Conservation (phyloP, 2,888 invertebrate species). For the Empis livida region DNA sequence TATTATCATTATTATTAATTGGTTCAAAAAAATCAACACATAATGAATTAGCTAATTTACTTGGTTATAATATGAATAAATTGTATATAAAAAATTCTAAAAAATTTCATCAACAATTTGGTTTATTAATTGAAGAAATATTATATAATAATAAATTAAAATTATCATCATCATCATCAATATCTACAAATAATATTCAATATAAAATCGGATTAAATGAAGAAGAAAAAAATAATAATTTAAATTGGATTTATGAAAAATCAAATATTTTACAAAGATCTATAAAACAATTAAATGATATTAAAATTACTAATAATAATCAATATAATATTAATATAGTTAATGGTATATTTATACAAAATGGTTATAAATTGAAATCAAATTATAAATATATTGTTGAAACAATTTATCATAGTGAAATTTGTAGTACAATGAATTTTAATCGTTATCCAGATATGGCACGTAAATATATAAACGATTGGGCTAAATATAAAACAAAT, state of each 20-base stretch:
- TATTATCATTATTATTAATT: conserved; percentile 51
- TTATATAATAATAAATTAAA: conserved; percentile 3
- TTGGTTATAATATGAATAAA: conserved; percentile 35
- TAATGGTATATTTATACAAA: conserved; percentile 41
- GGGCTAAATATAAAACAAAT: conserved; percentile 41
- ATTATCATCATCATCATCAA: neutral
- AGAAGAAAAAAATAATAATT: conserved; percentile 1
- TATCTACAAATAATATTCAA: neutral
- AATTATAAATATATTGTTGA: conserved; percentile 36
- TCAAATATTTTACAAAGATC: too few species aligned
- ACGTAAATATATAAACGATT: conserved; percentile 37
- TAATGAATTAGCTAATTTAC: conserved; percentile 45
- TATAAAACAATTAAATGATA: neutral
- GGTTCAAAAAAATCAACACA: conserved; percentile 57
- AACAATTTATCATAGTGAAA: conserved; percentile 38
- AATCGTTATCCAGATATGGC: conserved; percentile 27
- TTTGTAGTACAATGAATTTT: conserved; percentile 38
- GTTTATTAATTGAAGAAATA: conserved; percentile 13
- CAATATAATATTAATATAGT: conserved; percentile 28
- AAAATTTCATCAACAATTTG: conserved; percentile 13
- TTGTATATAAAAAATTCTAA: neutral
- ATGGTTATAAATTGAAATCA: conserved; percentile 37
- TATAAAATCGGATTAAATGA: too few species aligned
- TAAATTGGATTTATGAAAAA: too few species aligned
- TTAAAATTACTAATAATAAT: neutral